Evolutionary conservation across 2,113 vertebrate genomes (phyloP), one percentile per base, ranked within the genome.

Genomic region (Astatoreochromis straeleni): DNA sequence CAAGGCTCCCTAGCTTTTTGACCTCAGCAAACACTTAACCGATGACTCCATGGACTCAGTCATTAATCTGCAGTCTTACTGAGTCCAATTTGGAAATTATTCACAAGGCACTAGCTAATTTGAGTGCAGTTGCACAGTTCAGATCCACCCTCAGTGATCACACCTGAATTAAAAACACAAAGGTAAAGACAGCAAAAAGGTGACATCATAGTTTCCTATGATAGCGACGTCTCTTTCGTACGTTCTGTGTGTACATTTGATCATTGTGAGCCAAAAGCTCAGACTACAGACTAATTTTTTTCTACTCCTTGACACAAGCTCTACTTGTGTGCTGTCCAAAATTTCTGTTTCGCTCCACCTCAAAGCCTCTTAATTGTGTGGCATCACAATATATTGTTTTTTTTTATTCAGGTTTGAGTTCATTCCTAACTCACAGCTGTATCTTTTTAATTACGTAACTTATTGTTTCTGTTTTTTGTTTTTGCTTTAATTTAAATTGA

Each of bases 221-320:
- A 24, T 70, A 14, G n/a, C 2, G 1, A 40, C 0, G 3, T 24
- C 65, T 14, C n/a, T 24, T 24, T 42, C 1, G 5, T 42, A 14
- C 1, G 0, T 38, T 68, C 33, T 45, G 35, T 45, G n/a, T 21
- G 5, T 26, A 73, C 40, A 26, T 17, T 13, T 73, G 65, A 70
- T 24, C 35, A 16, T 4, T 42, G 38, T 45, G 21, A 73, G 38
- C 65, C 63, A 42, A 26, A 26, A 14, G 3, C 38, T 45, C 5
- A 6, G 21, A n/a, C n/a, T 70, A 10, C 57, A 40, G n/a, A 40
- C 35, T 70, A 4, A 1, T 9, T 14, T 42, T 70, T 38, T 31
- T 9, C 35, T 40, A 6, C 11, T 68, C 35, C n/a, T 70, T 70
- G 7, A 42, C 38, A 70, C 65, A 19, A 33, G 9, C 9, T 60